phyloP scores from a whole-genome alignment of 2,113 vertebrate species.

The Platysternon megacephalum region DNA sequence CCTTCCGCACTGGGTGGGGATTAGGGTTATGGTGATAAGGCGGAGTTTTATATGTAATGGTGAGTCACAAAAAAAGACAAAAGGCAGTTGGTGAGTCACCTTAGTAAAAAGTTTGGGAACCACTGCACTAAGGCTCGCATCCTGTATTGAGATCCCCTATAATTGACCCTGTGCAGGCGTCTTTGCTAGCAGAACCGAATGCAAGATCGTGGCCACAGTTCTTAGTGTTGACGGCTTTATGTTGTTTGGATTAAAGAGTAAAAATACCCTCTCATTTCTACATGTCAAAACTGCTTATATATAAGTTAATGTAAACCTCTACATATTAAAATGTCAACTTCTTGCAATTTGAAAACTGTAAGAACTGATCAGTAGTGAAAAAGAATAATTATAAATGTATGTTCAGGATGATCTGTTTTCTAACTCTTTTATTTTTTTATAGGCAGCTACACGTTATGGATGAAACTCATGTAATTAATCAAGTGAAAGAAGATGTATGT shows the following conservation, averaged over 20 bases:
- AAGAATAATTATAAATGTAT: neutral
- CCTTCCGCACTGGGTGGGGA: neutral
- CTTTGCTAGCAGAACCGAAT: neutral
- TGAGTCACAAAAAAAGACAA: neutral
- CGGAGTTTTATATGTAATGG: neutral
- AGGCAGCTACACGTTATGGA: conserved; percentile 99
- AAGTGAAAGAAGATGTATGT: conserved; percentile 98
- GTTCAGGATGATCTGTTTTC: neutral
- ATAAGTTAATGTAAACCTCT: neutral
- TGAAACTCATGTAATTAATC: conserved; percentile 97
- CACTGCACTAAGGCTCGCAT: neutral
- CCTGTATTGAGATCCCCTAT: neutral
- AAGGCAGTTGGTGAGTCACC: neutral
- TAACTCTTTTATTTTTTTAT: conserved; percentile 8
- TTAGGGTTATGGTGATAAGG: neutral
- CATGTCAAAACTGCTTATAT: neutral
- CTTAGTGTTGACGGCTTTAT: neutral
- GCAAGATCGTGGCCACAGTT: neutral
- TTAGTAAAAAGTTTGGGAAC: neutral
- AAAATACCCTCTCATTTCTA: neutral
- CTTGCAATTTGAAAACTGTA: neutral
- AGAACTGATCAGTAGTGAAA: neutral
- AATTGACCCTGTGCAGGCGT: neutral
- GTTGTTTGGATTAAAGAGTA: neutral
- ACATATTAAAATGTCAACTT: neutral